phyloP scores from a whole-genome alignment of 2,888 invertebrate genomes.

The Urechis unicinctus region DNA sequence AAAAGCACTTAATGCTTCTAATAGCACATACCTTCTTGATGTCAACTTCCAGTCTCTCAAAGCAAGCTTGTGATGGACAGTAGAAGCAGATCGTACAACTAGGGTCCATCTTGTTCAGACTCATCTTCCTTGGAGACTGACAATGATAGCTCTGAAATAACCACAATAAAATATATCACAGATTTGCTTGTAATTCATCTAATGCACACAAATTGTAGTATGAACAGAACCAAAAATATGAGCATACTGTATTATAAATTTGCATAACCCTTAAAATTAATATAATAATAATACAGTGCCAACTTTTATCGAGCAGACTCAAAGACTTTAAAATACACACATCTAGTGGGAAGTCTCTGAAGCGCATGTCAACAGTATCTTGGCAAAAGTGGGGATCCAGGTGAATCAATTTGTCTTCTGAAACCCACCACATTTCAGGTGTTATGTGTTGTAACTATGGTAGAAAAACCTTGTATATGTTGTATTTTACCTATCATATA shows the following conservation, averaged over 20 bases:
- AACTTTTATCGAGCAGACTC: too few species aligned
- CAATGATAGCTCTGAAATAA: slow-evolving; percentile 70
- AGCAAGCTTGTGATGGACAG: slow-evolving; percentile 61
- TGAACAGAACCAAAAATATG: too few species aligned
- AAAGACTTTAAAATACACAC: too few species aligned
- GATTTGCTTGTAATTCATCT: too few species aligned
- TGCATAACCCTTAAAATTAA: too few species aligned
- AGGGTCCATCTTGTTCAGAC: slow-evolving; percentile 81
- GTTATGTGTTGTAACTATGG: too few species aligned
- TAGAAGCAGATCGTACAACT: slow-evolving; percentile 89
- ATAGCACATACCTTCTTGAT: slow-evolving; percentile 27
- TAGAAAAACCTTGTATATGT: too few species aligned
- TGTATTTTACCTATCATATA: too few species aligned
- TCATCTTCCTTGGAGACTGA: slow-evolving; percentile 76
- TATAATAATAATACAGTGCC: too few species aligned
- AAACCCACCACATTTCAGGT: too few species aligned
- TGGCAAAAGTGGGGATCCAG: slow-evolving; percentile 93
- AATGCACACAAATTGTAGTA: too few species aligned
- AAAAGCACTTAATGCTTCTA: neutral
- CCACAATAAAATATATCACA: neutral
- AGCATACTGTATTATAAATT: too few species aligned
- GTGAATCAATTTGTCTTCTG: slow-evolving; percentile 82
- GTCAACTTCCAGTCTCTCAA: slow-evolving; percentile 56
- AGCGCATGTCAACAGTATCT: slow-evolving; percentile 79
- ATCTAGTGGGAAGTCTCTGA: slow-evolving; percentile 64